Evolutionary conservation across 2,888 invertebrate genomes (phyloP), one percentile per base, ranked within the genome.

Genomic region (Acrobasis suavella): DNA sequence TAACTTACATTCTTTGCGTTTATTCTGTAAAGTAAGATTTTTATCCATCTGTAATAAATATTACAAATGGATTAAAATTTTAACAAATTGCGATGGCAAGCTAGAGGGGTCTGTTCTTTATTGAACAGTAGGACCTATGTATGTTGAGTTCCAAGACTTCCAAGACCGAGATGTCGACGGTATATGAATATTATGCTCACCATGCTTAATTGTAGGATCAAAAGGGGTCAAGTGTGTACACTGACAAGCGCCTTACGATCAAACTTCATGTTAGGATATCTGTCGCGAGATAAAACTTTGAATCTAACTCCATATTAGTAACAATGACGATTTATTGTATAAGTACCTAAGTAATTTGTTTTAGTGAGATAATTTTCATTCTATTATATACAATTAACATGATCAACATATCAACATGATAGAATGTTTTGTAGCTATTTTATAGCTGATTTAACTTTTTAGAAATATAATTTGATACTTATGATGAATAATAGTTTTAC

Each of bases 171-270:
- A 63, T 62, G 66, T 64, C 22, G 22, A 22, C 22, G 22, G 22
- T 22, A 22, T 62, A 67, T 60, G 63, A 64, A 62, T 65, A 65
- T 65, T 62, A 72, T 74, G 71, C 76, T 72, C 81, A 83, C 82
- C 82, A 85, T 83, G 87, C 86, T 87, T 91, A 91, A 92, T 92
- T 91, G 92, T 87, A 80, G 80, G 92, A 91, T 92, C 92, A 92
- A 92, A 91, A 87, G 92, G 91, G 92, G 91, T 92, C 90, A 92
- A 92, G 86, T 92, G 91, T 90, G 85, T 89, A 87, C 86, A 88
- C 89, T 91, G 90, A 87, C 87, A 87, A 88, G 85, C 86, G 90
- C 88, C 85, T 87, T 86, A 89, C 89, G 89, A 83, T 86, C 82
- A 81, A 32, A 86, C 91, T 88, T 90, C 32, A 32, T 89, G 79